A percentile compares a stretch with the other conserved stretches of the same genome.
Evolutionary conservation across 2,113 vertebrate genomes (phyloP).

Genomic region (Colistium nudipinnis): DNA sequence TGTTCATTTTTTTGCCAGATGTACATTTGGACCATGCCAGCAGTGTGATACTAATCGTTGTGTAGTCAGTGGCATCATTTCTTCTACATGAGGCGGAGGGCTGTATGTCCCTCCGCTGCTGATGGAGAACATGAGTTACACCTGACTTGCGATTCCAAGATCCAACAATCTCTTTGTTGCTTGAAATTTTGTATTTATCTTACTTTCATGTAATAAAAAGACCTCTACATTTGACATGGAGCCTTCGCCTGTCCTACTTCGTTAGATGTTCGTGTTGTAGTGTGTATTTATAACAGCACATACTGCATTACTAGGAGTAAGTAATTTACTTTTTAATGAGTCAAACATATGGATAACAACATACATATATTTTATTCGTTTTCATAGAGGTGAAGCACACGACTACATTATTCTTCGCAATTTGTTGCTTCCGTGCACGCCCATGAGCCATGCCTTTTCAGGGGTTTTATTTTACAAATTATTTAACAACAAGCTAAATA

Average conservation of each 20-base stretch:
- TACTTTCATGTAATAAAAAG: constrained; percentile 80
- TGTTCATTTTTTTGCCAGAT: constrained; percentile 40
- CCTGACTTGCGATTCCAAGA: constrained; percentile 58
- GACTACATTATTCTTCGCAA: not conserved
- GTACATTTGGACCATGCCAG: constrained; percentile 39
- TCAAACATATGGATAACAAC: not conserved
- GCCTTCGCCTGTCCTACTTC: constrained; percentile 1
- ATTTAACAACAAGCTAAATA: not conserved
- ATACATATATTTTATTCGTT: not conserved
- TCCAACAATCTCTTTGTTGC: constrained; percentile 73
- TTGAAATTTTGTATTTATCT: constrained; percentile 78
- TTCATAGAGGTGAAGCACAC: not conserved
- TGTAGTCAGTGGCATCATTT: constrained; percentile 17
- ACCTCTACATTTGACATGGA: constrained; percentile 75
- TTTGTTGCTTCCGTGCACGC: no score
- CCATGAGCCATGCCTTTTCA: not conserved
- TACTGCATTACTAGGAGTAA: not conserved
- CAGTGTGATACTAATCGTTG: constrained; percentile 22
- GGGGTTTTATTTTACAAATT: no score
- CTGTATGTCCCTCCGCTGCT: constrained; percentile 22
- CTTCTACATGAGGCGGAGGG: constrained; percentile 7
- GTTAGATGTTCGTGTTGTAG: not conserved
- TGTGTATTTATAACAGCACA: constrained; percentile 5
- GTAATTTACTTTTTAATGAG: not conserved
- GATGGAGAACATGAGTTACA: constrained; percentile 39